Conservation (phyloP, 2,797 vertebrate genomes). For the Myotis planiceps region DNA sequence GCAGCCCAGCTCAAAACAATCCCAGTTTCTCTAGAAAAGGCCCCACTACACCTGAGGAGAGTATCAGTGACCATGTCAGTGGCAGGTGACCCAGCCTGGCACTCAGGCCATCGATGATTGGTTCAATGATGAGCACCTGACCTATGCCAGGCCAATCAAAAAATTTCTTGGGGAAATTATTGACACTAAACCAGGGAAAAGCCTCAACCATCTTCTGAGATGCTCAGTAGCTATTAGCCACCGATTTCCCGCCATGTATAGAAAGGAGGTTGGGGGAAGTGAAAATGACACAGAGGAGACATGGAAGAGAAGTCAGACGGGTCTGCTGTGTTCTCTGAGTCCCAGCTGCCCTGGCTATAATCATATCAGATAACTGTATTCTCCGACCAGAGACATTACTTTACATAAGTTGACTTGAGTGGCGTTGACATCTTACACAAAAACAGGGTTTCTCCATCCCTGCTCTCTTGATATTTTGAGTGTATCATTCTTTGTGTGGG, state of each 20-base stretch:
- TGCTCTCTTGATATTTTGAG: not conserved
- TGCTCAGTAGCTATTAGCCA: not conserved
- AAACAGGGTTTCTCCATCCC: not conserved
- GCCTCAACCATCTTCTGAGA: not conserved
- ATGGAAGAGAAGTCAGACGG: accelerated
- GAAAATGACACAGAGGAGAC: not conserved
- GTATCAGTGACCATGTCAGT: accelerated
- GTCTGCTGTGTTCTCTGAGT: not conserved
- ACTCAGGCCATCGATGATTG: not conserved
- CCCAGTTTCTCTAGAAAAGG: not conserved
- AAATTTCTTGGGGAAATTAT: not conserved
- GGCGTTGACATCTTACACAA: not conserved
- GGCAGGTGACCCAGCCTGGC: not conserved
- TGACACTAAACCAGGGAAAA: not conserved
- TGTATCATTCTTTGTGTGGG: not conserved
- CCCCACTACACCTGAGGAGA: not conserved
- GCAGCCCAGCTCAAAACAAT: not conserved
- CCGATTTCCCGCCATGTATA: accelerated
- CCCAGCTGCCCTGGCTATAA: no score
- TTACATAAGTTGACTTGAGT: not conserved
- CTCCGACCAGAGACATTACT: not conserved
- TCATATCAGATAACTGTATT: not conserved
- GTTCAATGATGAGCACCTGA: not conserved
- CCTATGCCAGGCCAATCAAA: not conserved
- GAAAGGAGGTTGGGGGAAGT: not conserved